Evolutionary conservation across 2,797 vertebrate genomes (phyloP), one percentile per base, ranked within the genome.

Genomic region (Sebastes alutus): DNA sequence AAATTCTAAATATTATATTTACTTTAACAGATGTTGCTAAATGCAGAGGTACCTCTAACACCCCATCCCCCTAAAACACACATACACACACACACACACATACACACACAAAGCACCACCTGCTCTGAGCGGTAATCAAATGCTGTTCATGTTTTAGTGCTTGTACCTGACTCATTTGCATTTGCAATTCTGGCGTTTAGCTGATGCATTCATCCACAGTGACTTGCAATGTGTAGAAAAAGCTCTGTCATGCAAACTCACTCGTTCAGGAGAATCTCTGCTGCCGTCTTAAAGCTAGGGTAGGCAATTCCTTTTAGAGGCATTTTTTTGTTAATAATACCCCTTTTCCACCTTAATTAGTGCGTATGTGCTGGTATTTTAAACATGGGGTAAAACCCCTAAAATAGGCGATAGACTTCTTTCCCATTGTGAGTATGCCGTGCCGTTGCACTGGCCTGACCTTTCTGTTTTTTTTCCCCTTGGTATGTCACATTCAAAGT

Each of bases 61-160:
- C 7, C 49, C 33, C 70, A n/a, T 4, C 56, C 18, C 68, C 46
- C 38, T 16, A 16, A 72, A 52, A 16, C 58, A 23, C 75, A 75
- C 38, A 52, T 11, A 60, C 32, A 75, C 62, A 80, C 12, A 38
- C 33, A 33, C 33, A 35, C 35, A 35, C 35, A 59, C 32, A 75
- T 8, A 60, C 46, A 59, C 27, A 75, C 62, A 80, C 14, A 56
- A 82, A 58, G 55, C 52, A 72, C 52, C 76, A 80, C 69, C 66
- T 86, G 81, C 76, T 88, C 61, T 77, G 32, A 11, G 22, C 49
- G 29, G 9, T 78, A 82, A 75, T 85, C 74, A 69, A 69, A 80
- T 63, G 58, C 79, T 46, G 62, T 30, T 69, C 54, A 12, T 69
- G 33, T 75, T 69, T 61, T 11, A 20, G 12, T 35, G 46, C 49